These are phyloP conservation scores for Loriculus beryllinus DNA, from an alignment of 2,797 vertebrate genomes.

Conservation along the genomic window DNA sequence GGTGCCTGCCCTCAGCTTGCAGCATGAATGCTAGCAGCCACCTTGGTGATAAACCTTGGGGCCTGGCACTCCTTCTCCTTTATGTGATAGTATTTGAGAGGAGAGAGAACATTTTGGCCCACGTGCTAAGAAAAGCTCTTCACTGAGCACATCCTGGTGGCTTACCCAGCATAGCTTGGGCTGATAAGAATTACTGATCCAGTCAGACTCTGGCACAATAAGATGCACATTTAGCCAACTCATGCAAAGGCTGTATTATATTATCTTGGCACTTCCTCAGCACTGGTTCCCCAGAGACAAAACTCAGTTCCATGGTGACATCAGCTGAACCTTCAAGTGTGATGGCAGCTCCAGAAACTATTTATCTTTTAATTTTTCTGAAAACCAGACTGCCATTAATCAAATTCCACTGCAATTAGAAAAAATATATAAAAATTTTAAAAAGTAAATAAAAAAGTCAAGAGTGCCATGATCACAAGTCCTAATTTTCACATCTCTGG, in stretches of 20 bases:
- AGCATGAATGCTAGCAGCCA: neutral
- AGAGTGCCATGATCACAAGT: neutral
- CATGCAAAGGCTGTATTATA: constrained; percentile 21
- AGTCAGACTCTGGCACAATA: constrained; percentile 38
- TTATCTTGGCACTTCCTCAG: constrained; percentile 23
- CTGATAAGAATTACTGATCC: constrained; percentile 49
- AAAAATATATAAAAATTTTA: neutral
- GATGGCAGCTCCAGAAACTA: constrained; percentile 17
- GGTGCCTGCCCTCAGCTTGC: neutral
- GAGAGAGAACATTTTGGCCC: neutral
- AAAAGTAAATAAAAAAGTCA: neutral
- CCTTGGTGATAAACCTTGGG: neutral
- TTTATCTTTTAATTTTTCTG: neutral
- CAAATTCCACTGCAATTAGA: neutral
- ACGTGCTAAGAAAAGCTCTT: neutral
- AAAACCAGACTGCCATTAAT: neutral
- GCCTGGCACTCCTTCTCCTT: neutral
- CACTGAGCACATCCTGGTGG: constrained; percentile 14
- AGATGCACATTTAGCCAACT: constrained; percentile 6
- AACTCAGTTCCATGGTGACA: constrained; percentile 26
- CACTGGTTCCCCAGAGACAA: constrained; percentile 4
- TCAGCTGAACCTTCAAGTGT: constrained; percentile 29
- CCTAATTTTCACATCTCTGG: neutral
- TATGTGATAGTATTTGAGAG: neutral
- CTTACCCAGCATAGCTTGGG: constrained; percentile 20